A percentile compares a stretch with the other conserved stretches of the same genome.
Conservation (phyloP, 2,797 vertebrate species). For the Avahi laniger region DNA sequence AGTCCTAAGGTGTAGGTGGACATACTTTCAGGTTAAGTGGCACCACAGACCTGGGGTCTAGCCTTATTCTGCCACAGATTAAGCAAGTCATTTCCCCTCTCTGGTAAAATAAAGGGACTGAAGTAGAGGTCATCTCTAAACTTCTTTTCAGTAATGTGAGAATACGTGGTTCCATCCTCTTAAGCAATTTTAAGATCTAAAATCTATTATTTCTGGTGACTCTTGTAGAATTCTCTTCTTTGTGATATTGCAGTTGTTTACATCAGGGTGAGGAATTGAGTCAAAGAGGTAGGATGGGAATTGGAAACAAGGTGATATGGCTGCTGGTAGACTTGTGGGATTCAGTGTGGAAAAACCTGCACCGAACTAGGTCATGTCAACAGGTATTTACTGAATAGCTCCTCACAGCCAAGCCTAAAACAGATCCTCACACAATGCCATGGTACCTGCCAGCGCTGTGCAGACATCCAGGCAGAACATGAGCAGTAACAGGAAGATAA, state of each 20-base stretch:
- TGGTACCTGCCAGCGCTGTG: neutral
- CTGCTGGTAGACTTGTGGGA: neutral
- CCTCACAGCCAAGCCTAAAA: neutral
- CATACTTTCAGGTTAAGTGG: neutral
- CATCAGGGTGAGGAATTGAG: neutral
- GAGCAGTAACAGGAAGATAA: neutral
- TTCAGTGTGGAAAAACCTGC: neutral
- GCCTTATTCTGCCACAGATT: neutral
- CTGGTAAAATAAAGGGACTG: neutral
- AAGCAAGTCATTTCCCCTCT: neutral
- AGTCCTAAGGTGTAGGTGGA: neutral
- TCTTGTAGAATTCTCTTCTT: neutral
- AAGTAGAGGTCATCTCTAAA: neutral
- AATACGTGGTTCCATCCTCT: neutral
- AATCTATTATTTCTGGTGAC: neutral
- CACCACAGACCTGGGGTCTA: neutral
- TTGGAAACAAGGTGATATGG: neutral
- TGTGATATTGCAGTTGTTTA: neutral
- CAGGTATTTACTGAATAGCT: neutral
- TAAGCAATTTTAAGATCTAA: neutral
- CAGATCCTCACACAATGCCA: neutral
- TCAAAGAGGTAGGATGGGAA: neutral
- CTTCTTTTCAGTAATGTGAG: neutral
- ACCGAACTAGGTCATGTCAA: conserved; percentile 10
- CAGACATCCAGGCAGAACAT: neutral